Percentiles rank a stretch among this genome's conserved stretches.
Evolutionary conservation across 2,888 invertebrate genomes (phyloP).

Genomic region (Amiota mariae): DNA sequence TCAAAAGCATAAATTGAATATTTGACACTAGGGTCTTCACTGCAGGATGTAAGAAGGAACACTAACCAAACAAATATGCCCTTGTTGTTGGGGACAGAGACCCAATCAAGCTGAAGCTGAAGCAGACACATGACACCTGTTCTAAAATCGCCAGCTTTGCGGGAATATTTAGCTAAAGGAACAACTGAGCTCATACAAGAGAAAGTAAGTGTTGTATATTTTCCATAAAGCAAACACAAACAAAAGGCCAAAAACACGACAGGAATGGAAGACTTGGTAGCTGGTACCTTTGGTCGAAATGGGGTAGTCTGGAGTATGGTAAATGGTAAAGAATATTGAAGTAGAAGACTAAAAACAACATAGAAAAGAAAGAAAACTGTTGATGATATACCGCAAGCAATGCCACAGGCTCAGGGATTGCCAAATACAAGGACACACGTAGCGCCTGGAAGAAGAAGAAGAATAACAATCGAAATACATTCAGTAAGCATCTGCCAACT

Average conservation of each 20-base stretch:
- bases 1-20: constrained; percentile 30
- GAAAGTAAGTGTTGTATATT: not conserved
- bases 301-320: no score
- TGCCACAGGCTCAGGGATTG: constrained; percentile 18
- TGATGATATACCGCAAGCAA: constrained; percentile 25
- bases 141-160: not conserved
- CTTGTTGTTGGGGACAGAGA: not conserved
- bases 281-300: no score
- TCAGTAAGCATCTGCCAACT: constrained; percentile 20
- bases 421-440: constrained; percentile 13
- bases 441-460: not conserved
- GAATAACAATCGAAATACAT: constrained; percentile 15
- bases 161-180: constrained; percentile 19
- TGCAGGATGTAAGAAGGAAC: not conserved
- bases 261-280: not conserved
- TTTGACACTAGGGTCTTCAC: constrained; percentile 22
- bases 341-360: not conserved
- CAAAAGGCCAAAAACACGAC: constrained; percentile 3
- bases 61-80: not conserved
- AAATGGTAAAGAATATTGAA: not conserved
- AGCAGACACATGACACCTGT: constrained; percentile 10
- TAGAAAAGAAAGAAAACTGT: not conserved
- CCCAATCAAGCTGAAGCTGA: not conserved
- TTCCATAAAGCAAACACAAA: constrained; percentile 3
- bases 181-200: constrained; percentile 7